Conservation (phyloP, 2,113 vertebrate genomes). For the Deroptyus accipitrinus region DNA sequence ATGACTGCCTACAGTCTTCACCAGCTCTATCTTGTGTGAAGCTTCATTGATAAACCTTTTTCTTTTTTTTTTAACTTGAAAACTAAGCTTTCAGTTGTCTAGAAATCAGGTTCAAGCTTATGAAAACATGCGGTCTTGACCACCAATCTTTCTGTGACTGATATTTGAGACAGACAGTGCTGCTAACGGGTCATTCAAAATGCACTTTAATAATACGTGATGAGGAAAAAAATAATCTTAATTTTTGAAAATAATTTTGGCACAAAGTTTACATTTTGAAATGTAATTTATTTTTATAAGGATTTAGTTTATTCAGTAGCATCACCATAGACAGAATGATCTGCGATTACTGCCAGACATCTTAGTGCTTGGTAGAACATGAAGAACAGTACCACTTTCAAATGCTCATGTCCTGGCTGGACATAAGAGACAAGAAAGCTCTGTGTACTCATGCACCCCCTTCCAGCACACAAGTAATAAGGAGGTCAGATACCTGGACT, state of each 20-base stretch:
- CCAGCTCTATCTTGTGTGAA: neutral
- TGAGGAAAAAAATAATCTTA: neutral
- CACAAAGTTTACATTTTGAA: neutral
- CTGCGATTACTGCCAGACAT: neutral
- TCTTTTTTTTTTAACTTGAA: neutral
- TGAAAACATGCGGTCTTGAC: neutral
- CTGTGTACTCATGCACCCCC: fast-evolving
- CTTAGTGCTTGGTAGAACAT: neutral
- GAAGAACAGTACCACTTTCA: neutral
- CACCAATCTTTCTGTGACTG: neutral
- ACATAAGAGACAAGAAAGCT: neutral
- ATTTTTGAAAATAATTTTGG: neutral
- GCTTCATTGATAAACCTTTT: neutral
- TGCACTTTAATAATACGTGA: neutral
- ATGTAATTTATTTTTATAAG: neutral
- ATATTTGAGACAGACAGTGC: neutral
- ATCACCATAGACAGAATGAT: neutral
- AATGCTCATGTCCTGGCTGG: neutral
- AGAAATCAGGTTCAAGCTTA: neutral
- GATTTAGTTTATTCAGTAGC: neutral
- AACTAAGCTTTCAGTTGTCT: neutral
- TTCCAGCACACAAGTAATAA: neutral
- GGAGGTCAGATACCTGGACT: neutral
- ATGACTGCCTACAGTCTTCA: neutral
- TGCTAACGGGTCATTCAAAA: neutral